A percentile compares a stretch with the other conserved stretches of the same genome.
Conservation (phyloP, 2,888 invertebrate genomes). For the Exephanes ischioxanthus region DNA sequence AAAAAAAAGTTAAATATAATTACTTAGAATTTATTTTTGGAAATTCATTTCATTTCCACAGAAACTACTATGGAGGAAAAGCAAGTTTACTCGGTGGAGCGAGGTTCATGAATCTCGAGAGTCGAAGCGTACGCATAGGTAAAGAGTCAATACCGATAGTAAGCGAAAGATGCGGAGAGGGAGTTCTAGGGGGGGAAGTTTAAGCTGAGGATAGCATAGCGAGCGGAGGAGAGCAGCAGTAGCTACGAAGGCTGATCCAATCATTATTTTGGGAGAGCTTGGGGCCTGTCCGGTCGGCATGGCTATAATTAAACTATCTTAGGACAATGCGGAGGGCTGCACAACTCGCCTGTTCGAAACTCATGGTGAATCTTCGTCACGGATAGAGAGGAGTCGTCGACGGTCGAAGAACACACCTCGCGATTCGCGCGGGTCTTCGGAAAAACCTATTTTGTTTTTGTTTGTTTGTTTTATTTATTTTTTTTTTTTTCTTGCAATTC, state of each 20-base stretch:
- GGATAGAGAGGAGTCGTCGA: slow-evolving; percentile 1
- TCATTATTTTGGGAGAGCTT: slow-evolving; percentile 83
- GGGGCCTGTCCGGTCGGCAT: slow-evolving; percentile 75
- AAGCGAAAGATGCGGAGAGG: not conserved
- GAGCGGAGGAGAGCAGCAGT: slow-evolving; percentile 67
- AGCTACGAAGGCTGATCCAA: slow-evolving; percentile 79
- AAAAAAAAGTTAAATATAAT: slow-evolving; percentile 4
- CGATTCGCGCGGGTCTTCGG: slow-evolving; percentile 1
- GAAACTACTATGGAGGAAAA: slow-evolving; percentile 28
- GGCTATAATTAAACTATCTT: slow-evolving; percentile 83
- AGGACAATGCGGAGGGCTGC: slow-evolving; percentile 71
- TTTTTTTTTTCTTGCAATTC: not conserved
- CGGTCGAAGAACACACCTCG: slow-evolving; percentile 5
- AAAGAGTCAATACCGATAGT: slow-evolving; percentile 3
- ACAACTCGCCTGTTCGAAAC: slow-evolving; percentile 72
- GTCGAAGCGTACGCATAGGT: not conserved
- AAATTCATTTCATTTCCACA: not conserved
- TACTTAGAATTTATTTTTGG: not conserved
- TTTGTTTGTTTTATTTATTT: no score
- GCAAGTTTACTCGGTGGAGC: not conserved
- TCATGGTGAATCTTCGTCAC: slow-evolving; percentile 65
- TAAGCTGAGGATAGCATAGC: slow-evolving; percentile 52
- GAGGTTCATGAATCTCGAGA: slow-evolving; percentile 1
- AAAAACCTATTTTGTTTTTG: slow-evolving; percentile 1
- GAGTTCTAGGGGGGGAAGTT: slow-evolving; percentile 44